Evolutionary conservation across 1,140 invertebrate species (phyloP).

Genomic region (Drosophila setifemur): DNA sequence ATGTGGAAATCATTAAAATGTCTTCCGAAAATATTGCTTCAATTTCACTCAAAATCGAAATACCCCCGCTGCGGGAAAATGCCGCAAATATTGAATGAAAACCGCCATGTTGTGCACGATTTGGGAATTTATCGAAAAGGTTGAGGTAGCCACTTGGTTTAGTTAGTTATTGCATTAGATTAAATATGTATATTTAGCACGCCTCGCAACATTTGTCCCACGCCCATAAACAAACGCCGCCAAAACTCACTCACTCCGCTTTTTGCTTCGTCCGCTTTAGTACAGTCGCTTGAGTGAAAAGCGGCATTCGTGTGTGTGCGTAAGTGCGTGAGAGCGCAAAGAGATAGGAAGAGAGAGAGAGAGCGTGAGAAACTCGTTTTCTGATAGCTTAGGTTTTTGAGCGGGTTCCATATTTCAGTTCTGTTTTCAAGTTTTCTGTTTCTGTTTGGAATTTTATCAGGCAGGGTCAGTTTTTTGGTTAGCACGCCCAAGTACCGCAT

Average conservation of each 20-base stretch:
- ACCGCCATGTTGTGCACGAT: constrained; percentile 59
- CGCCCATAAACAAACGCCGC: constrained; percentile 79
- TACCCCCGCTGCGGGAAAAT: constrained; percentile 54
- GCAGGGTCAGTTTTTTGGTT: constrained; percentile 7
- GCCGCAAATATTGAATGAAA: constrained; percentile 74
- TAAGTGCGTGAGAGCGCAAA: neutral
- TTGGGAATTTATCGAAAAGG: neutral
- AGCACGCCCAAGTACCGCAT: constrained; percentile 59
- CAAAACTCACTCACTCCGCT: constrained; percentile 56
- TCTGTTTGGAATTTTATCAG: constrained; percentile 77
- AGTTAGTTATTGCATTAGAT: neutral
- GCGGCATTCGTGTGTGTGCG: constrained; percentile 4
- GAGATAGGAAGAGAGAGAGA: neutral
- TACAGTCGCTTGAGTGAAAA: constrained; percentile 75
- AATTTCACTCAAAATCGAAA: constrained; percentile 24
- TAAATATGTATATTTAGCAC: constrained; percentile 2
- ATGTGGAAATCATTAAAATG: neutral
- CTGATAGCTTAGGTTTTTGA: constrained; percentile 40
- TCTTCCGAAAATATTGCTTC: neutral
- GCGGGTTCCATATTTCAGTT: constrained; percentile 47
- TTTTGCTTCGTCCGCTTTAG: constrained; percentile 72
- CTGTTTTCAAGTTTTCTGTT: constrained; percentile 53
- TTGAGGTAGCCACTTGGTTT: neutral
- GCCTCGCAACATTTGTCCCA: constrained; percentile 41
- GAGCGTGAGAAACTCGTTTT: constrained; percentile 48